Evolutionary conservation across 1,140 invertebrate species (phyloP).

Genomic region (Trachymyrmex cornetzi): DNA sequence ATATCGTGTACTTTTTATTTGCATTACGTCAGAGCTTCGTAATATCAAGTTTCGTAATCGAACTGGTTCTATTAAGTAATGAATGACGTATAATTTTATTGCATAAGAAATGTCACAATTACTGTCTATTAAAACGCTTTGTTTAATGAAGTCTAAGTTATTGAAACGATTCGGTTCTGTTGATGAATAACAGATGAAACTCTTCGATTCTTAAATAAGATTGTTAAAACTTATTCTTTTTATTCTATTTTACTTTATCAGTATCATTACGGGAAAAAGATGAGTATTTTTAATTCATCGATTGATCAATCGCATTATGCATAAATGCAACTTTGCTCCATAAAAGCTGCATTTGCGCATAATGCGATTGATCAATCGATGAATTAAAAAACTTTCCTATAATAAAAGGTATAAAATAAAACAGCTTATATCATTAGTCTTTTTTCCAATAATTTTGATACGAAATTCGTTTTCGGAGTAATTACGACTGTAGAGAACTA

Average conservation of each 20-base stretch:
- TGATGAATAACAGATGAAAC: constrained; percentile 40
- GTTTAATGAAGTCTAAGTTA: background rate
- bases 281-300: no score
- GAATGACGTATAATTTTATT: background rate
- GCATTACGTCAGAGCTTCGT: constrained; percentile 25
- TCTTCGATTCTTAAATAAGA: constrained; percentile 18
- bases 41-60: constrained; percentile 42
- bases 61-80: constrained; percentile 28
- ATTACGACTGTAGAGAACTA: background rate
- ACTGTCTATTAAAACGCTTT: background rate
- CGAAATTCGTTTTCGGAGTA: background rate
- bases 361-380: no score
- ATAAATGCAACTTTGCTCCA: no score
- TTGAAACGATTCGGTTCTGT: background rate
- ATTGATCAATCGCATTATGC: no score
- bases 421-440: background rate
- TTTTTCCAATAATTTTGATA: background rate
- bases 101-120: constrained; percentile 26
- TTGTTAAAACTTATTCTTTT: background rate
- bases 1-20: background rate
- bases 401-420: background rate
- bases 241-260: background rate
- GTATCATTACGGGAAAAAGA: background rate
- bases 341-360: no score
- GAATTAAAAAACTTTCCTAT: no score